Evolutionary conservation across 1,140 invertebrate species (phyloP), one percentile per base, ranked within the genome.

Genomic region (Habropoda laboriosa): DNA sequence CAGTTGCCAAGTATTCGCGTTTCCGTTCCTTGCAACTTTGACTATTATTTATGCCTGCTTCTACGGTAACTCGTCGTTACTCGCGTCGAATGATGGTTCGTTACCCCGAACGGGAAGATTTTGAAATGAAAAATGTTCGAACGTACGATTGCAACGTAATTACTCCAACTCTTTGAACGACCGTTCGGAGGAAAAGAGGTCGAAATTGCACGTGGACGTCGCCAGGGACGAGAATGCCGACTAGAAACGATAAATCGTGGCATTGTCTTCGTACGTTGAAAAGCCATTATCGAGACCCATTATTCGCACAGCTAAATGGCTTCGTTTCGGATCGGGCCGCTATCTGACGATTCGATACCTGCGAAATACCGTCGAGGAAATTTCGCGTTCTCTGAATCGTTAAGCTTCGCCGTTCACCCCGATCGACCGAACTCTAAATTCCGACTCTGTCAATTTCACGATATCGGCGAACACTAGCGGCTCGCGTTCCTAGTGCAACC

Each of bases 231-330:
- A 80, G 82, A 83, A 83, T 70, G 72, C 24, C 68, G 81, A 66
- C 66, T 75, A 85, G 81, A 81, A 86, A 87, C 86, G 70, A 86
- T 86, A 87, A 88, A 88, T 87, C 72, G 77, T 55, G 73, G 71
- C 82, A 85, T 81, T 84, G 83, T 84, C 83, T 84, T 77, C 68
- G 72, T 77, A 84, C 78, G 82, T 77, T 80, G 83, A 67, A 84
- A 84, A 81, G 72, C 83, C 83, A 85, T 86, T 86, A 86, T 86
- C 82, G 73, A 79, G 40, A 51, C 38, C 79, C 84, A 85, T 86
- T 86, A 86, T 80, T 85, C 82, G 73, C 55, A 60, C 60, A 66
- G 64, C 74, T 86, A 86, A 85, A 86, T 85, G 79, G 82, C 77
- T 63, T 71, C 55, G 64, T 81, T 80, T 85, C 72, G 76, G 53